Conservation (phyloP, 2,113 vertebrate genomes). For the Lamprotornis superbus region DNA sequence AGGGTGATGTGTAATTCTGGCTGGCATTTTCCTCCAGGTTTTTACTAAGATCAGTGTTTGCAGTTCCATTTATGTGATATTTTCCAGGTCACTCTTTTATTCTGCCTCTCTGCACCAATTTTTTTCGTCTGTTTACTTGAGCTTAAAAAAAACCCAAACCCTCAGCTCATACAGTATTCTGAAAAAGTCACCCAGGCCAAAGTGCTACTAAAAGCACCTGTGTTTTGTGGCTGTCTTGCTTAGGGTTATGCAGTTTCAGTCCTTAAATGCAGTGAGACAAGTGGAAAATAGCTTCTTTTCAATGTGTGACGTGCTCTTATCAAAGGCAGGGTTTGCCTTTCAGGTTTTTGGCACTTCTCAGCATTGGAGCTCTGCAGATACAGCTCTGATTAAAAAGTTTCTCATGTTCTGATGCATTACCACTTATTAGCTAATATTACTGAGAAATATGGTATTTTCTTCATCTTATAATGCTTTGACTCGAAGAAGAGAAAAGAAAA, state of each 20-base stretch:
- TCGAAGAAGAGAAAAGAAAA: neutral
- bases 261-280: neutral
- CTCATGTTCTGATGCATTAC: neutral
- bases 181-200: neutral
- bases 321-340: neutral
- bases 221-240: neutral
- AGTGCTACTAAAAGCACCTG: neutral
- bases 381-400: neutral
- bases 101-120: neutral
- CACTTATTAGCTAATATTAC: neutral
- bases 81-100: slow-evolving; percentile 7
- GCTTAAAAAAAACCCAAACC: neutral
- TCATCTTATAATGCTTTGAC: neutral
- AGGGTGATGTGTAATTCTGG: neutral
- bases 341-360: neutral
- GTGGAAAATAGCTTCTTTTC: neutral
- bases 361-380: neutral
- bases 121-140: neutral
- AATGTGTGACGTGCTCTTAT: neutral
- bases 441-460: neutral
- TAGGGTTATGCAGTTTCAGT: neutral
- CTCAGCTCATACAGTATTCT: neutral
- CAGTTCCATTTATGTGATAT: neutral
- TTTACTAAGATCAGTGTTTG: neutral
- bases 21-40: slow-evolving; percentile 9